phyloP scores from a whole-genome alignment of 2,888 invertebrate genomes.

The Calameuta pallipes region DNA sequence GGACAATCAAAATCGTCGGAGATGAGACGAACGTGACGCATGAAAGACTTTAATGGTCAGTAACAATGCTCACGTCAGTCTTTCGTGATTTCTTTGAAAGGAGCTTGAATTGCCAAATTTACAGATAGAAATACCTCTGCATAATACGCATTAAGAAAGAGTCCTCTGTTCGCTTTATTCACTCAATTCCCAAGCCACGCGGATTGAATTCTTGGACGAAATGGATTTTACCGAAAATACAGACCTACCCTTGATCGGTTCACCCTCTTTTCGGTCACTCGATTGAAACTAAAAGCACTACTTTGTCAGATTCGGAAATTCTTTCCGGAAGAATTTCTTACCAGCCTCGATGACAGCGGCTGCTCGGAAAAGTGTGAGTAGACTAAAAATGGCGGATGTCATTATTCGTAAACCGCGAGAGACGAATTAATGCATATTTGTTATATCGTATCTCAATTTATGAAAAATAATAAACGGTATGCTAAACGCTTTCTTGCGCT shows the following conservation, averaged over 20 bases:
- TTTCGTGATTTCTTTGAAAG: constrained; percentile 3
- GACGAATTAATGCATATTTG: background rate
- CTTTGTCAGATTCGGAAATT: constrained; percentile 11
- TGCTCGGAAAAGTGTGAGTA: background rate
- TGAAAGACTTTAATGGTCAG: background rate
- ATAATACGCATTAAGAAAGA: background rate
- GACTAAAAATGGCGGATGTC: background rate
- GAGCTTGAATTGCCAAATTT: background rate
- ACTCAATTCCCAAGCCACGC: background rate
- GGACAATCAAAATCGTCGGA: background rate
- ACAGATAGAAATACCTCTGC: background rate
- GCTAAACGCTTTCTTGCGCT: background rate
- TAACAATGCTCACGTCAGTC: background rate
- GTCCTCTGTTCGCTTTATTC: background rate
- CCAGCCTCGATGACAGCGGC: background rate
- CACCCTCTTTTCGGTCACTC: constrained; percentile 10
- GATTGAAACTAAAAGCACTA: constrained; percentile 20
- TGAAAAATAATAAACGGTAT: background rate
- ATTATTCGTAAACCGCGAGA: background rate
- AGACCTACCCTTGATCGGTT: constrained; percentile 14
- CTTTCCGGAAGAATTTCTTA: background rate
- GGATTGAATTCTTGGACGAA: constrained; percentile 15
- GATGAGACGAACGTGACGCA: background rate
- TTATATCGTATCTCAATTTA: background rate
- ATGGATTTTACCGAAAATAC: constrained; percentile 16